Evolutionary conservation across 2,888 invertebrate species (phyloP).

Genomic region (Octodonta nipae): DNA sequence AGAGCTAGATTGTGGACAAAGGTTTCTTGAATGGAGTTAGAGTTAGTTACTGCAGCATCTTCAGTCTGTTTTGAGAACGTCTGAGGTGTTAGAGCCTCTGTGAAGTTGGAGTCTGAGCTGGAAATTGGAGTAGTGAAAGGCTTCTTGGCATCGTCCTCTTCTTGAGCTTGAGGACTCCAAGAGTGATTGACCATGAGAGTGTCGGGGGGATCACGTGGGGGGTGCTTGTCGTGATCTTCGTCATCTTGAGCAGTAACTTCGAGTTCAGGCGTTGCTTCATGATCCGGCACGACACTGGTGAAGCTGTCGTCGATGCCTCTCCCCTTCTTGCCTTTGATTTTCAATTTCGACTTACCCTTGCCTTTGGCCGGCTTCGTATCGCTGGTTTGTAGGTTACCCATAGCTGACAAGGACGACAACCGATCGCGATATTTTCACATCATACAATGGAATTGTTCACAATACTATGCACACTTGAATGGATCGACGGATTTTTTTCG

Average conservation of each 20-base stretch:
- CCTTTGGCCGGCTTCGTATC: slow-evolving; percentile 5
- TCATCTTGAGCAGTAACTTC: background rate
- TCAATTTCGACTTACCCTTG: slow-evolving; percentile 39
- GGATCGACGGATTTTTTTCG: no score
- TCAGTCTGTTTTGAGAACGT: slow-evolving; percentile 36
- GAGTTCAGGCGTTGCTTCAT: slow-evolving; percentile 6
- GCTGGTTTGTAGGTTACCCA: slow-evolving; percentile 8
- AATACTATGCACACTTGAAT: no score
- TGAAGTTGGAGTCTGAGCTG: slow-evolving; percentile 61
- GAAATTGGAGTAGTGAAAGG: slow-evolving; percentile 43
- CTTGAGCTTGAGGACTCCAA: slow-evolving; percentile 17
- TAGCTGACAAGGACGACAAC: no score
- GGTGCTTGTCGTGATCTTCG: background rate
- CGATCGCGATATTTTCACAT: no score
- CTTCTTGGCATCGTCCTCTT: slow-evolving; percentile 21
- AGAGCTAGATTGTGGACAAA: slow-evolving; percentile 27
- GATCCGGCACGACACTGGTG: slow-evolving; percentile 23
- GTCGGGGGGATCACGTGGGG: slow-evolving; percentile 4
- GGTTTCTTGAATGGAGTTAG: slow-evolving; percentile 12
- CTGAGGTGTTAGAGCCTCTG: slow-evolving; percentile 52
- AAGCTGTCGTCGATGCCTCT: slow-evolving; percentile 29
- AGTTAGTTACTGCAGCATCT: slow-evolving; percentile 24
- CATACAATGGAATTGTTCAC: no score
- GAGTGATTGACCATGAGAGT: slow-evolving; percentile 24
- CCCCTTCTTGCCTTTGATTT: slow-evolving; percentile 34